Conservation (phyloP, 2,797 vertebrate genomes). For the Rachycentron canadum region DNA sequence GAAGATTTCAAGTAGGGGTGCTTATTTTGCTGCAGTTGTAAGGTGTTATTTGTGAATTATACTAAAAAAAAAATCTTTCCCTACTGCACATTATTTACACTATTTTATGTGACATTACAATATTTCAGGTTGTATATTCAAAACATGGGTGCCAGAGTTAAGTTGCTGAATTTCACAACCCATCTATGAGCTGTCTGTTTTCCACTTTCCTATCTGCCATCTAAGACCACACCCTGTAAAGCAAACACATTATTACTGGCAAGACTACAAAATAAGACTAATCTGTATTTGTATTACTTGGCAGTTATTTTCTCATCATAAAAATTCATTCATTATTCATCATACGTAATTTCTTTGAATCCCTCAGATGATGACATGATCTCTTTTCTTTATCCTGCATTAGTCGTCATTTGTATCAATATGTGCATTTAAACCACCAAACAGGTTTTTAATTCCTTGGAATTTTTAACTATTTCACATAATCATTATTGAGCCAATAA, state of each 20-base stretch:
- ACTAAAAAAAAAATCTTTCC: neutral
- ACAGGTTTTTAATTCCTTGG: slow-evolving; percentile 20
- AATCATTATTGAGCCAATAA: neutral
- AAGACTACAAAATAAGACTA: neutral
- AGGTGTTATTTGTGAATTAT: neutral
- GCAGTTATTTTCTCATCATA: neutral
- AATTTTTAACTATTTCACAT: neutral
- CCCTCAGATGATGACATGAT: neutral
- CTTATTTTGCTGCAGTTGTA: neutral
- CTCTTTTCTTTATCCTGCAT: neutral
- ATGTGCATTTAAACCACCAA: neutral
- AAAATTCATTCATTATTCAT: slow-evolving; percentile 5
- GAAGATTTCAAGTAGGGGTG: neutral
- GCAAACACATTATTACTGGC: slow-evolving; percentile 23
- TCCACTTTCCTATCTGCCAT: slow-evolving; percentile 42
- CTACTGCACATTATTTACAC: neutral
- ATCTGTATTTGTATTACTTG: neutral
- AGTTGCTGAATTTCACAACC: slow-evolving; percentile 8
- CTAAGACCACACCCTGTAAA: slow-evolving; percentile 62
- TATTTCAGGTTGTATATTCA: neutral
- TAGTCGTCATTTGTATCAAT: neutral
- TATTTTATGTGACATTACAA: neutral
- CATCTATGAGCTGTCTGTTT: slow-evolving; percentile 31
- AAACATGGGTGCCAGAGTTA: neutral
- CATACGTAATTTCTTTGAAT: neutral